phyloP scores from a whole-genome alignment of 2,888 invertebrate genomes.

The Erebia aethiops region DNA sequence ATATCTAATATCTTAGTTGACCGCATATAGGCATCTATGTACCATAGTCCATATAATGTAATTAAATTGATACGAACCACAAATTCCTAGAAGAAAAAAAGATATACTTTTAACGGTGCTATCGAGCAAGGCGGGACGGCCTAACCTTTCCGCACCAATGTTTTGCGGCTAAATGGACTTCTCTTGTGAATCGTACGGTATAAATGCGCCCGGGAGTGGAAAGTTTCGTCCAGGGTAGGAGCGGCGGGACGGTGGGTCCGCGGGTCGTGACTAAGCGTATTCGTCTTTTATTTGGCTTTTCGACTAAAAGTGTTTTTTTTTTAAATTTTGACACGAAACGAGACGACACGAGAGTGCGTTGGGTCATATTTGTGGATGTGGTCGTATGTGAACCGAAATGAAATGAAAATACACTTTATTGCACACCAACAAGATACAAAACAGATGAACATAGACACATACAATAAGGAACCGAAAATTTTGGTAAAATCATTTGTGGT shows the following conservation, averaged over 20 bases:
- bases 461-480: too few species aligned
- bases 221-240: slow-evolving; percentile 64
- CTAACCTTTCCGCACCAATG: slow-evolving; percentile 57
- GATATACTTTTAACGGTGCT: slow-evolving; percentile 17
- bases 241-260: slow-evolving; percentile 44
- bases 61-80: slow-evolving; percentile 32
- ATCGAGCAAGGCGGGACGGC: slow-evolving; percentile 43
- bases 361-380: neutral
- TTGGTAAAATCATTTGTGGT: too few species aligned
- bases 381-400: neutral
- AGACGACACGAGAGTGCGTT: too few species aligned
- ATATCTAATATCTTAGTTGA: neutral
- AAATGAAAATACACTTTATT: too few species aligned
- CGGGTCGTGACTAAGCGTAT: slow-evolving; percentile 62
- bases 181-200: slow-evolving; percentile 66
- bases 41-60: slow-evolving; percentile 22
- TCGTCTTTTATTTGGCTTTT: slow-evolving; percentile 44
- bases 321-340: too few species aligned
- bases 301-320: neutral
- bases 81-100: slow-evolving; percentile 11
- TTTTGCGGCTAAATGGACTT: slow-evolving; percentile 74
- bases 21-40: neutral
- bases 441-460: neutral
- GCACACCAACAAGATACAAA: too few species aligned
- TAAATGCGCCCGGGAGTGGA: slow-evolving; percentile 67